phyloP scores from a whole-genome alignment of 2,888 invertebrate species.

The Aspidiotus rigidus region DNA sequence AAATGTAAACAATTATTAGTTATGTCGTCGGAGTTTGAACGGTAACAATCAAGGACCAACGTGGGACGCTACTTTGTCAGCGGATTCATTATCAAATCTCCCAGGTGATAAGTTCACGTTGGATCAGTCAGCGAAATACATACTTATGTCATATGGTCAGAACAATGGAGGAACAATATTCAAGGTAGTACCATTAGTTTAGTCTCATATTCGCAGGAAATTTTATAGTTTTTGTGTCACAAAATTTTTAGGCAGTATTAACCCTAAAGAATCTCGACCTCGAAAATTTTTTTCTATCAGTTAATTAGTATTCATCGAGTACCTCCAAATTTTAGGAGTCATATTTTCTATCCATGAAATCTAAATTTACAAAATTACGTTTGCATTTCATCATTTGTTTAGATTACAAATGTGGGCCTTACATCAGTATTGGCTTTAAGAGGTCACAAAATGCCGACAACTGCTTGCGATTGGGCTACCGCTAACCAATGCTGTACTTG shows the following conservation, averaged over 20 bases:
- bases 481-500: slow-evolving; percentile 52
- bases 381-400: slow-evolving; percentile 7
- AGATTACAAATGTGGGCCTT: slow-evolving; percentile 43
- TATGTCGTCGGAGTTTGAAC: slow-evolving; percentile 44
- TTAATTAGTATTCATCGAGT: too few species aligned
- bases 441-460: slow-evolving; percentile 48
- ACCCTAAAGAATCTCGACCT: neutral
- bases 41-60: slow-evolving; percentile 41
- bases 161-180: slow-evolving; percentile 44
- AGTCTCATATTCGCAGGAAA: neutral
- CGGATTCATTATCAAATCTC: slow-evolving; percentile 39
- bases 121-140: slow-evolving; percentile 45
- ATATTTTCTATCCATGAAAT: neutral
- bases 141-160: slow-evolving; percentile 44
- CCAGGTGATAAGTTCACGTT: slow-evolving; percentile 46
- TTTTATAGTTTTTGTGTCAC: neutral
- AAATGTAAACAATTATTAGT: slow-evolving; percentile 14
- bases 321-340: too few species aligned
- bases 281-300: neutral
- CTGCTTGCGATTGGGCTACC: slow-evolving; percentile 54
- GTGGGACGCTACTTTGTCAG: slow-evolving; percentile 42
- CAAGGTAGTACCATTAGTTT: slow-evolving; percentile 40
- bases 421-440: slow-evolving; percentile 47
- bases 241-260: neutral
- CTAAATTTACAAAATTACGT: neutral